These are phyloP conservation scores for Platysternon megacephalum DNA, from an alignment of 2,113 vertebrate species.

Conservation along the genomic window DNA sequence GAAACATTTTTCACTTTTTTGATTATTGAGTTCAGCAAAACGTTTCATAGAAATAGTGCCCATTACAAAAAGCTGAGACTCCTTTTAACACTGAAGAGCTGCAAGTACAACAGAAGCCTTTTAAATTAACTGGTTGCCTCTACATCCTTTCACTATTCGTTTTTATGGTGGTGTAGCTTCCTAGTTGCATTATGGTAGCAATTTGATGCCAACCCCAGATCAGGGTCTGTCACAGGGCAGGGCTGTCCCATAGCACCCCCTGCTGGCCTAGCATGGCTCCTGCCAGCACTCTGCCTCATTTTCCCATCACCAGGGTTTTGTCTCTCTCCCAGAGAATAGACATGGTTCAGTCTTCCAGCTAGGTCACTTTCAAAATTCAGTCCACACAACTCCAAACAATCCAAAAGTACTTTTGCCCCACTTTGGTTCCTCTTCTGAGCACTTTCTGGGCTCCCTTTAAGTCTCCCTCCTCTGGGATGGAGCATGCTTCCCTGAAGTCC, in stretches of 20 bases:
- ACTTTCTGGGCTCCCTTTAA: not conserved
- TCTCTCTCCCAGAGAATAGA: not conserved
- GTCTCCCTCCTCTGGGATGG: not conserved
- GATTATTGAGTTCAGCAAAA: constrained; percentile 9
- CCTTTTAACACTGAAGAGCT: not conserved
- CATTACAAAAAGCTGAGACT: not conserved
- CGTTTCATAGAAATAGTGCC: not conserved
- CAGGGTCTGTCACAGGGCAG: not conserved
- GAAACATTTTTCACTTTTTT: not conserved
- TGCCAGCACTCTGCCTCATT: not conserved
- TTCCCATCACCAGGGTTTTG: not conserved
- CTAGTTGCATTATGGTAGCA: not conserved
- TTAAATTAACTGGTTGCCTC: not conserved
- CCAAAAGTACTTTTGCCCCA: not conserved
- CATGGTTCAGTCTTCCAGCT: not conserved
- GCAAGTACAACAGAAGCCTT: not conserved
- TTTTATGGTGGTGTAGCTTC: not conserved
- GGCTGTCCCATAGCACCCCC: not conserved
- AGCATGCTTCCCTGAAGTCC: not conserved
- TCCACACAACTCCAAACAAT: not conserved
- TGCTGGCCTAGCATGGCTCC: not conserved
- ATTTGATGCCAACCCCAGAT: not conserved
- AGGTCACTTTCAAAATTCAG: not conserved
- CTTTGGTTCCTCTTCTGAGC: not conserved
- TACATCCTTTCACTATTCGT: not conserved